These are phyloP conservation scores for Drosophila sucinea DNA, from an alignment of 1,140 invertebrate species.

Conservation along the genomic window DNA sequence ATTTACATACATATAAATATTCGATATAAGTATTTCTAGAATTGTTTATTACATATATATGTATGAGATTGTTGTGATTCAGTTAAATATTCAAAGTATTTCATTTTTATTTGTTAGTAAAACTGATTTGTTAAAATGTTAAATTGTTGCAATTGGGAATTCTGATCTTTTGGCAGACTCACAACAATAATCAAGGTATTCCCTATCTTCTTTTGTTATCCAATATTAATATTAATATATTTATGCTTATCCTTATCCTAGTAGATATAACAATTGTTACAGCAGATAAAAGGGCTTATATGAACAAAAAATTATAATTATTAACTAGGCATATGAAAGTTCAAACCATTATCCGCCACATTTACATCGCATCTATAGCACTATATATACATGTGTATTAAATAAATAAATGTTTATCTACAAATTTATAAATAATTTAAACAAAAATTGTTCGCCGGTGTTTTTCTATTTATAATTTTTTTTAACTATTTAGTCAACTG, in stretches of 20 bases:
- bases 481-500: no score
- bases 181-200: slow-evolving; percentile 16
- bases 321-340: slow-evolving; percentile 4
- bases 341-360: background rate
- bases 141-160: background rate
- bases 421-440: background rate
- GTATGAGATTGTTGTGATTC: background rate
- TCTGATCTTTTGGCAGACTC: background rate
- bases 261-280: slow-evolving; percentile 34
- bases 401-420: background rate
- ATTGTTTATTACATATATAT: background rate
- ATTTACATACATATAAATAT: slow-evolving; percentile 1
- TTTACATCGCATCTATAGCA: background rate
- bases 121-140: background rate
- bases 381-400: background rate
- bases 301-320: slow-evolving; percentile 37
- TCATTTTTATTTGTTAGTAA: no score
- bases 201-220: slow-evolving; percentile 35
- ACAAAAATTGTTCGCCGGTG: no score
- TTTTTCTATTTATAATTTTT: no score
- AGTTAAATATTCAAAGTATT: no score
- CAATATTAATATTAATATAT: slow-evolving; percentile 39
- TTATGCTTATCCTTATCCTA: slow-evolving; percentile 19
- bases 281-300: slow-evolving; percentile 35
- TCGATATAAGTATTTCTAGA: slow-evolving; percentile 1